Percentiles rank a stretch among this genome's conserved stretches.
Evolutionary conservation across 1,140 invertebrate species (phyloP).

Genomic region (Mesaphorura yosii): DNA sequence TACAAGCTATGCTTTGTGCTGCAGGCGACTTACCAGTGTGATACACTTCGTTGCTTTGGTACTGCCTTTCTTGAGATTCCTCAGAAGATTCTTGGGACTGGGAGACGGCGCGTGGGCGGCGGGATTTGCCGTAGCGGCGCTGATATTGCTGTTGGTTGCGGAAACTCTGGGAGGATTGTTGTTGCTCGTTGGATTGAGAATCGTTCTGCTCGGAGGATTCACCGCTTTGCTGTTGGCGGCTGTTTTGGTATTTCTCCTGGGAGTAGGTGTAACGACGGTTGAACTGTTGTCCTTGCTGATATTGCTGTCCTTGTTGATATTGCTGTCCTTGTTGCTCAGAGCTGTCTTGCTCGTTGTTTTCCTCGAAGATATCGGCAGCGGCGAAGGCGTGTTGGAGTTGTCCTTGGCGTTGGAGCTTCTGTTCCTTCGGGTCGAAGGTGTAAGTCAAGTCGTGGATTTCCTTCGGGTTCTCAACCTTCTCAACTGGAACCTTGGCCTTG

Average conservation of each 20-base stretch:
- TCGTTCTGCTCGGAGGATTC: too few species aligned
- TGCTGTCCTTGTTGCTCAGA: too few species aligned
- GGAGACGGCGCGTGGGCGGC: background rate
- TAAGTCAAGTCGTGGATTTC: conserved; percentile 21
- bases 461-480: conserved; percentile 13
- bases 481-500: background rate
- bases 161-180: too few species aligned
- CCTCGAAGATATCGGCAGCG: background rate
- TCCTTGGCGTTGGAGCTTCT: conserved; percentile 17
- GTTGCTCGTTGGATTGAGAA: too few species aligned
- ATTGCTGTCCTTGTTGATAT: too few species aligned
- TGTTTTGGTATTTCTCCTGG: too few species aligned
- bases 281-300: too few species aligned
- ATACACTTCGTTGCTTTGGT: background rate
- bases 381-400: background rate
- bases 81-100: background rate
- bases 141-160: background rate
- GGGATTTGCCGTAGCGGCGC: background rate
- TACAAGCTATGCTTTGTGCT: too few species aligned
- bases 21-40: too few species aligned
- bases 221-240: too few species aligned
- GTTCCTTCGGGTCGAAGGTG: conserved; percentile 23
- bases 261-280: too few species aligned
- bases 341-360: background rate
- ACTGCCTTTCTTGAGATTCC: background rate